A percentile compares a stretch with the other conserved stretches of the same genome.
phyloP scores from a whole-genome alignment of 2,113 vertebrate genomes.

The Anseranas semipalmata region DNA sequence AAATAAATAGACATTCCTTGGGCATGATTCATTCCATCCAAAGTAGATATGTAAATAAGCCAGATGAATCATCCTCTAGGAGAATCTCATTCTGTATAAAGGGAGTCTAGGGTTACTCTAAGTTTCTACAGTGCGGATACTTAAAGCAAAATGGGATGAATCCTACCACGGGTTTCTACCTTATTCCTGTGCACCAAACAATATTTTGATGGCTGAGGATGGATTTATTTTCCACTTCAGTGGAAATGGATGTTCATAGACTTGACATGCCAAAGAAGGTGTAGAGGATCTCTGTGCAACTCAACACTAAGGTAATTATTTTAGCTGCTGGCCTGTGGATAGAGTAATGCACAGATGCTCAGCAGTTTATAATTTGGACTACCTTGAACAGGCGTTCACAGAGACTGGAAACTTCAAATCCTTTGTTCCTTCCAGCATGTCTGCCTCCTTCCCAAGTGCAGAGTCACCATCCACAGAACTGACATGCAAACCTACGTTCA shows the following conservation, averaged over 20 bases:
- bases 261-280: background rate
- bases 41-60: background rate
- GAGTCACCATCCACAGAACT: too few species aligned
- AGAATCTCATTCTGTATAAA: background rate
- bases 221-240: background rate
- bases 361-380: background rate
- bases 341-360: background rate
- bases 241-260: background rate
- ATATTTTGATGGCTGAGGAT: background rate
- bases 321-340: background rate
- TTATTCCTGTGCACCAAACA: background rate
- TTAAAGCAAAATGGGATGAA: background rate
- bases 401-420: background rate
- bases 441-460: background rate
- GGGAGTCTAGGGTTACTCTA: background rate
- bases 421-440: background rate
- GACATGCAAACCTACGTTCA: background rate
- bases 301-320: background rate
- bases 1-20: background rate
- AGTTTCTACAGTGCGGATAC: background rate
- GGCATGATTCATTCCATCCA: background rate
- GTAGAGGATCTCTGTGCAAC: background rate
- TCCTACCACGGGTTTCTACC: background rate
- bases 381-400: background rate
- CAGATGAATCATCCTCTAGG: background rate